Evolutionary conservation across 2,888 invertebrate genomes (phyloP).

Genomic region (Ctena decussata): DNA sequence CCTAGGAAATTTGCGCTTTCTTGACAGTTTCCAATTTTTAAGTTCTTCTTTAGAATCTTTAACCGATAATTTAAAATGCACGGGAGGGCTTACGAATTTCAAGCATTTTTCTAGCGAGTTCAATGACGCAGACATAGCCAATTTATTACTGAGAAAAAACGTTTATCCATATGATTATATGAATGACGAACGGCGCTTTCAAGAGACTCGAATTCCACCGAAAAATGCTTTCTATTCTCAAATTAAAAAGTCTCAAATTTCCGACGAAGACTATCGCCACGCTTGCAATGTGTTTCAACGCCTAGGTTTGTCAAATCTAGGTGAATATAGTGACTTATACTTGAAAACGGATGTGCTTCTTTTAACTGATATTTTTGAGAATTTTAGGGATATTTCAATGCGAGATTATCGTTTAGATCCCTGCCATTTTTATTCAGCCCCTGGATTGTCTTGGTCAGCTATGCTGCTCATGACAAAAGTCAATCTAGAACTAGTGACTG

Average conservation of each 20-base stretch:
- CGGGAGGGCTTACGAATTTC: not conserved
- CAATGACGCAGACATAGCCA: not conserved
- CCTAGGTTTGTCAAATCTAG: not conserved
- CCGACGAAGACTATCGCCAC: constrained; percentile 64
- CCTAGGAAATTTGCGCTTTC: not conserved
- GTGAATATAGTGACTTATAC: constrained; percentile 15
- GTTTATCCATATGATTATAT: constrained; percentile 24
- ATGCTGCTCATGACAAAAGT: constrained; percentile 65
- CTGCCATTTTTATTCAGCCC: constrained; percentile 73
- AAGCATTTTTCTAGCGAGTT: not conserved
- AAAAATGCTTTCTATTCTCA: not conserved
- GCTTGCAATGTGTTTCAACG: constrained; percentile 59
- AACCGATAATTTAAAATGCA: constrained; percentile 13
- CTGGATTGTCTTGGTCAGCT: constrained; percentile 80
- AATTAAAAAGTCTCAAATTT: not conserved
- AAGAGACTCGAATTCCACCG: not conserved
- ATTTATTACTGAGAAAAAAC: not conserved
- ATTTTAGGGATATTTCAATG: constrained; percentile 64
- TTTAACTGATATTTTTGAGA: constrained; percentile 82
- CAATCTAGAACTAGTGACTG: constrained; percentile 73
- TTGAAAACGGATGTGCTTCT: constrained; percentile 66
- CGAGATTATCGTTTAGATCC: constrained; percentile 75
- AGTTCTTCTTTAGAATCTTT: not conserved
- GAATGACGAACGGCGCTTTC: not conserved
- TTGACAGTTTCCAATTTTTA: constrained; percentile 6